Evolutionary conservation across 2,888 invertebrate genomes (phyloP).

Genomic region (Deilephila elpenor): DNA sequence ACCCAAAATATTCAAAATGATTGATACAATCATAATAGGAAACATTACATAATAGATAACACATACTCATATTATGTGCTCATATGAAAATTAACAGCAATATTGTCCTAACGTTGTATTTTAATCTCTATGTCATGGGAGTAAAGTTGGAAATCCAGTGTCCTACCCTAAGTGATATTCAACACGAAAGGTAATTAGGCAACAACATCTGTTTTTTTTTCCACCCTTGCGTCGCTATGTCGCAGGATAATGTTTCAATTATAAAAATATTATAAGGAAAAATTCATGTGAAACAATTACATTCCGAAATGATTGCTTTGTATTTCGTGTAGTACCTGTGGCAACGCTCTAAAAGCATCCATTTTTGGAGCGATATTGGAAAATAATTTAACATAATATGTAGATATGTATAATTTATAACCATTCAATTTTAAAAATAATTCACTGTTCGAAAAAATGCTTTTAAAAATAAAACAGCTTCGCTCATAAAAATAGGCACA

Average conservation of each 20-base stretch:
- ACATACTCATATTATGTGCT: slow-evolving; percentile 7
- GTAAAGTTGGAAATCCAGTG: neutral
- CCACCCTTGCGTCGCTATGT: slow-evolving; percentile 20
- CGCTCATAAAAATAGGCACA: neutral
- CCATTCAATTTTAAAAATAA: too few relatives aligned
- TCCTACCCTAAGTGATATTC: slow-evolving; percentile 5
- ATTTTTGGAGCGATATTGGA: too few relatives aligned
- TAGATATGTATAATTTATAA: too few relatives aligned
- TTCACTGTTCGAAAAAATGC: neutral
- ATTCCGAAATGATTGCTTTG: neutral
- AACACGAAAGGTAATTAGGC: slow-evolving; percentile 25
- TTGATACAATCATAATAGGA: slow-evolving; percentile 22
- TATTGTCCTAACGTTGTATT: neutral
- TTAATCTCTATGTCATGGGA: neutral
- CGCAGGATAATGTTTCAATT: slow-evolving; percentile 25
- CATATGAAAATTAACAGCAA: slow-evolving; percentile 6
- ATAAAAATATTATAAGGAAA: slow-evolving; percentile 15
- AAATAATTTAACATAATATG: too few relatives aligned
- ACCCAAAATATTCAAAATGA: neutral
- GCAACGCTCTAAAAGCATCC: too few relatives aligned
- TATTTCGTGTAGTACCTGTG: too few relatives aligned
- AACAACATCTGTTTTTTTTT: slow-evolving; percentile 27
- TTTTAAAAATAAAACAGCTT: neutral
- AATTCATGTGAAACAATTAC: slow-evolving; percentile 9
- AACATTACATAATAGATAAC: slow-evolving; percentile 17